Evolutionary conservation across 1,140 invertebrate genomes (phyloP), one percentile per base, ranked within the genome.

Genomic region (Lerema accius): DNA sequence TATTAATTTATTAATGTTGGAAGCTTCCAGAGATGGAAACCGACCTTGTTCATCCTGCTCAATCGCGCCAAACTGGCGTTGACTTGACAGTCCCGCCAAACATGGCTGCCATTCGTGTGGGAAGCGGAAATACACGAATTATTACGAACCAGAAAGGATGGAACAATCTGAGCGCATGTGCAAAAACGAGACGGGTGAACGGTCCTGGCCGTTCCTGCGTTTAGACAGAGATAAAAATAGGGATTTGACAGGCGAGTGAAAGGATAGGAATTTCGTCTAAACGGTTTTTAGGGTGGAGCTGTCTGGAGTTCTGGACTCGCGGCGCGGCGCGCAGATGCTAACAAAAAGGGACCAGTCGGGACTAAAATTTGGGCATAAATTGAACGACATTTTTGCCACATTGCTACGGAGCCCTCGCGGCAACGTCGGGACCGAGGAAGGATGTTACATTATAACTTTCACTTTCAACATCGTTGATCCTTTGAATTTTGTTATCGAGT

Each of bases 201-300:
- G 76, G 78, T 84, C 87, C 86, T 85, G 82, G 76, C 67, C 66
- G 72, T 76, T 80, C 76, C 67, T 78, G 76, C 66, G 78, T 73
- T 81, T 79, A 84, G 82, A 90, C 55, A 73, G 80, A 80, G 87
- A 88, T 75, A 80, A 76, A 75, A 62, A 76, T 80, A 90, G 60
- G 46, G 65, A 79, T 76, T 78, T 78, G 74, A 78, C 73, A 66
- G 42, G 73, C 53, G 87, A 80, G 86, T 71, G 78, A 90, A 81
- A 73, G 82, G 74, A 84, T 83, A 83, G 74, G 75, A 80, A 82
- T 81, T 67, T 79, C 67, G 71, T 80, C 73, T 83, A 85, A 89
- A 86, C 82, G 76, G 84, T 86, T 89, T 86, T 88, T 88, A 90
- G 87, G 87, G 87, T 89, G 87, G 87, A 89, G 87, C 82, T 86